Evolutionary conservation across 2,797 vertebrate species (phyloP).

Genomic region (Florisuga fusca): DNA sequence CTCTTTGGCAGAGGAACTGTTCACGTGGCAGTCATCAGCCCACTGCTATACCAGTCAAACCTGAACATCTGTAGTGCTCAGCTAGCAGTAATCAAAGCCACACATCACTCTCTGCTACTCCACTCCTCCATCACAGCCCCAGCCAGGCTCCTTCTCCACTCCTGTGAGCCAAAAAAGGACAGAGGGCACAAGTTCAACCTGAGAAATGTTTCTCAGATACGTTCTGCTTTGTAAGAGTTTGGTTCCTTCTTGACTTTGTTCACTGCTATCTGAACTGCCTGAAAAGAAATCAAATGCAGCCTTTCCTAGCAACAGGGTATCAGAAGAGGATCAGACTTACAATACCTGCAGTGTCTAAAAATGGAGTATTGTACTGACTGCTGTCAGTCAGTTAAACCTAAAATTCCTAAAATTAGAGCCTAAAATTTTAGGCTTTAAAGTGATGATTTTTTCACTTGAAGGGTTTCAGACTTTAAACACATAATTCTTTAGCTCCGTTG

Average conservation of each 20-base stretch:
- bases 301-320: conserved; percentile 35
- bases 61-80: background rate
- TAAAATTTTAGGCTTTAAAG: background rate
- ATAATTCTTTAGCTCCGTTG: background rate
- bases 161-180: conserved; percentile 31
- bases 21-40: background rate
- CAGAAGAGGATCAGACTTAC: background rate
- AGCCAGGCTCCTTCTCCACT: conserved; percentile 19
- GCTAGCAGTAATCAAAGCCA: conserved; percentile 44
- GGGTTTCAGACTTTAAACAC: background rate
- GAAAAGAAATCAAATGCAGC: conserved; percentile 44
- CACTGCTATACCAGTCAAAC: background rate
- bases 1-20: background rate
- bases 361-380: conserved; percentile 34
- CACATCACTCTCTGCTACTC: conserved; percentile 9
- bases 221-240: conserved; percentile 26
- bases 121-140: conserved; percentile 20
- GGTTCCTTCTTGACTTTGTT: conserved; percentile 39
- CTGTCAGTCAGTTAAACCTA: conserved; percentile 26
- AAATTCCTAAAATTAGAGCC: conserved; percentile 22
- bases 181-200: conserved; percentile 25
- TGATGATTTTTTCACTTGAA: background rate
- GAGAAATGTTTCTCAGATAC: background rate
- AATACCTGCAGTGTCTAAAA: conserved; percentile 40
- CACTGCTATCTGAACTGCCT: conserved; percentile 19